Evolutionary conservation across 2,888 invertebrate genomes (phyloP).

Genomic region (Bombylius major): DNA sequence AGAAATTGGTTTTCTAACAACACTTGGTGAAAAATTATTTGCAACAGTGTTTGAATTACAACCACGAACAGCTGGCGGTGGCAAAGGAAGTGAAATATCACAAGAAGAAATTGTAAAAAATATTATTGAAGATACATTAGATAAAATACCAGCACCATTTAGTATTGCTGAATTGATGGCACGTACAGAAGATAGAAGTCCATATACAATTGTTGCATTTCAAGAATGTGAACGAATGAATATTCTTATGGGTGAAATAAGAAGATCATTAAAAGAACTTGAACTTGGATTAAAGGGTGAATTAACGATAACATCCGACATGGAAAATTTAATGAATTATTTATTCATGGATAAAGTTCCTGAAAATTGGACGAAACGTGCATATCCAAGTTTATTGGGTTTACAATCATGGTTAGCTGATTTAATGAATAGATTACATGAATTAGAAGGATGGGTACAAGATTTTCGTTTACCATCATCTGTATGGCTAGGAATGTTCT

Average conservation of each 20-base stretch:
- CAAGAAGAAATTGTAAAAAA: constrained; percentile 59
- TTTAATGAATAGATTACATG: constrained; percentile 61
- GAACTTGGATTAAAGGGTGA: constrained; percentile 89
- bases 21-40: constrained; percentile 73
- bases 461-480: constrained; percentile 80
- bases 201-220: constrained; percentile 80
- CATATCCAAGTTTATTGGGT: constrained; percentile 77
- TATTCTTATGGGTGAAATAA: constrained; percentile 65
- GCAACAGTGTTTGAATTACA: constrained; percentile 80
- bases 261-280: constrained; percentile 68
- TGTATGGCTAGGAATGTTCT: constrained; percentile 90
- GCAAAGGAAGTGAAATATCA: constrained; percentile 50
- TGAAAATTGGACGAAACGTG: constrained; percentile 67
- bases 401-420: constrained; percentile 82
- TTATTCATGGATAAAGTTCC: constrained; percentile 89
- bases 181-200: constrained; percentile 79
- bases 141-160: constrained; percentile 81
- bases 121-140: constrained; percentile 72
- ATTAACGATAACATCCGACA: constrained; percentile 79
- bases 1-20: constrained; percentile 85
- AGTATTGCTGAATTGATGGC: constrained; percentile 74
- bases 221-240: constrained; percentile 96
- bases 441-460: constrained; percentile 75
- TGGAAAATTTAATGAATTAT: constrained; percentile 76
- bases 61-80: constrained; percentile 65